These are phyloP conservation scores for Ctenosaura bakeri DNA, from an alignment of 2,797 vertebrate species.

Conservation along the genomic window DNA sequence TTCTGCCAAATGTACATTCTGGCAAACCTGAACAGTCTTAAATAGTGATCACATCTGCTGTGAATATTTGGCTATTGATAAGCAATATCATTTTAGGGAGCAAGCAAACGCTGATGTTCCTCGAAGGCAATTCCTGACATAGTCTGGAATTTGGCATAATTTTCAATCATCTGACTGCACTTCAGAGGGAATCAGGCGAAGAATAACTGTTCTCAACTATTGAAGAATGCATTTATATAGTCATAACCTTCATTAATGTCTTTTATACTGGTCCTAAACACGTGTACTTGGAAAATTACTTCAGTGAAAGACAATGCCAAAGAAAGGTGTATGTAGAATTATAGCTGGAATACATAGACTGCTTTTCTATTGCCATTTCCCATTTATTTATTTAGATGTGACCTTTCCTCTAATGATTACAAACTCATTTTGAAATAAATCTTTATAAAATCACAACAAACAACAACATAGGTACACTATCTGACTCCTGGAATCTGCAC, in stretches of 20 bases:
- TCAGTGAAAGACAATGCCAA: not conserved
- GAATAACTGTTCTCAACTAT: constrained; percentile 47
- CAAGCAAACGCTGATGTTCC: constrained; percentile 50
- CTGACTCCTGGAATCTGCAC: not conserved
- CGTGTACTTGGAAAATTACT: not conserved
- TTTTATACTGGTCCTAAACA: not conserved
- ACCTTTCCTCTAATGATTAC: not conserved
- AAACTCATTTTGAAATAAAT: not conserved
- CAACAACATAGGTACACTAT: not conserved
- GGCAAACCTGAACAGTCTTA: constrained; percentile 58
- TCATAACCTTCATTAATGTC: not conserved
- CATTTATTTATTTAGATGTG: not conserved
- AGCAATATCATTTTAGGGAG: constrained; percentile 44
- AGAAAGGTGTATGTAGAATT: not conserved
- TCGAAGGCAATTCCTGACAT: constrained; percentile 48
- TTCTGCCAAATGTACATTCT: constrained; percentile 64
- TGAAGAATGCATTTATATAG: constrained; percentile 27
- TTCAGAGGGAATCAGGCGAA: constrained; percentile 13
- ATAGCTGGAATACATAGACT: not conserved
- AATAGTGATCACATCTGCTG: constrained; percentile 64
- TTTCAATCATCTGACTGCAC: constrained; percentile 47
- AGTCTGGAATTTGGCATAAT: constrained; percentile 51
- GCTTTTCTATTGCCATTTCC: not conserved
- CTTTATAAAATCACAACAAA: not conserved
- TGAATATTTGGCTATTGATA: constrained; percentile 67